Base-by-base conservation (phyloP, 2,113 vertebrate species). In the Glaucomys volans region DNA sequence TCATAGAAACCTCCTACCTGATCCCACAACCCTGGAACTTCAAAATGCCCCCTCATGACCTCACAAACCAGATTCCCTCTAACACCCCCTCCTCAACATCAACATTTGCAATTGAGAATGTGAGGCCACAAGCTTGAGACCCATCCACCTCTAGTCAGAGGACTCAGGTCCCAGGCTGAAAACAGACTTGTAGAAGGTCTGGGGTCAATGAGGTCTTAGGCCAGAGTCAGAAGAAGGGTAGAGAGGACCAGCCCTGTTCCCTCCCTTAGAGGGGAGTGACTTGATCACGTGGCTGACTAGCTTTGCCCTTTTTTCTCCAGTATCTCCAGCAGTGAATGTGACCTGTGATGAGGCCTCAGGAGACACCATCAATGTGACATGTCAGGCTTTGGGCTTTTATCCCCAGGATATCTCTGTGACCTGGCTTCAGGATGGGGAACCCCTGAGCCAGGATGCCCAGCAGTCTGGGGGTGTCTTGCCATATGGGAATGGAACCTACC, bases 271-370 rank as follows among this genome's bases (percentile, higher is more conserved):
- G 13, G 35, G 26, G 37, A 44, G 32, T 76, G 28, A 64, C 64
- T 64, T 59, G 35, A 77, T 10, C 13, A 0, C 0, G 0, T 18
- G 22, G 4, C 57, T 86, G 72, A 50, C 22, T 28, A 52, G 18
- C 66, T 85, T 2, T 89, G 37, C 14, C 9, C 16, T 67, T 30
- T 50, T 35, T 64, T 35, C 80, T 28, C 35, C 72, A 86, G 93
- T n/a, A 35, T 3, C 44, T 1, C 44, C 71, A 20, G 24, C 12
- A 1, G 40, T 90, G 86, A 76, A 18, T 0, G 35, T 86, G 28
- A 75, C 47, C 47, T 4, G 0, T 16, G 30, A 11, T 4, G 14
- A 90, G 66, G 6, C 1, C 9, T 57, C 1, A 0, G 37, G 67
- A 17, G 67, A 50, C 35, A 26, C 5, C 9, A 8, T 67, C 87